Conservation (phyloP, 2,888 invertebrate genomes). For the Caenorhabditis angaria region DNA sequence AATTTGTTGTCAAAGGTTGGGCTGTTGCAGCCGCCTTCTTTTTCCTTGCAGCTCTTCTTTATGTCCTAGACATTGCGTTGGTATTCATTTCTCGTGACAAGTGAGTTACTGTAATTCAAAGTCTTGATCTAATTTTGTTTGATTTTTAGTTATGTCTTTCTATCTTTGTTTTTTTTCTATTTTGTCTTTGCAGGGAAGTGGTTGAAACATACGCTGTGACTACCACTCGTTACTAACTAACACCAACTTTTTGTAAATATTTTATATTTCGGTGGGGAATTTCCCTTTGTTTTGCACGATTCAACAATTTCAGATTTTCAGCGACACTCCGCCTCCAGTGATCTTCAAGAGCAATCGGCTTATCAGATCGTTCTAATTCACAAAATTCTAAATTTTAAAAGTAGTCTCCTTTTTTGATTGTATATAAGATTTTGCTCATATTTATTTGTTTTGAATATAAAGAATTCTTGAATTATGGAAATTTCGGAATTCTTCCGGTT, state of each 20-base stretch:
- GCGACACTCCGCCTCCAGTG: constrained; percentile 31
- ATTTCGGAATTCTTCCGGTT: too few species aligned
- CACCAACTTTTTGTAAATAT: neutral
- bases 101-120: constrained; percentile 36
- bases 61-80: constrained; percentile 63
- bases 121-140: neutral
- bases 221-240: neutral
- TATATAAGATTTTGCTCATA: constrained; percentile 37
- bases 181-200: constrained; percentile 45
- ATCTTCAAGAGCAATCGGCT: constrained; percentile 29
- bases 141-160: neutral
- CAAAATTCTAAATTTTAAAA: constrained; percentile 3
- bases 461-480: neutral
- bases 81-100: constrained; percentile 64
- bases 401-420: constrained; percentile 23
- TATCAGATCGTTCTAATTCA: constrained; percentile 21
- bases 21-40: constrained; percentile 71
- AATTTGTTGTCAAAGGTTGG: constrained; percentile 71
- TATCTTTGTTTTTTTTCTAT: constrained; percentile 1
- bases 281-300: neutral
- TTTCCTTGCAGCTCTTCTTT: constrained; percentile 67
- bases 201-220: constrained; percentile 53
- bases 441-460: constrained; percentile 5
- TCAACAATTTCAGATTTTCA: constrained; percentile 24
- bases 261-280: neutral